phyloP scores from a whole-genome alignment of 1,140 invertebrate species.

The Drosophila lacteicornis region DNA sequence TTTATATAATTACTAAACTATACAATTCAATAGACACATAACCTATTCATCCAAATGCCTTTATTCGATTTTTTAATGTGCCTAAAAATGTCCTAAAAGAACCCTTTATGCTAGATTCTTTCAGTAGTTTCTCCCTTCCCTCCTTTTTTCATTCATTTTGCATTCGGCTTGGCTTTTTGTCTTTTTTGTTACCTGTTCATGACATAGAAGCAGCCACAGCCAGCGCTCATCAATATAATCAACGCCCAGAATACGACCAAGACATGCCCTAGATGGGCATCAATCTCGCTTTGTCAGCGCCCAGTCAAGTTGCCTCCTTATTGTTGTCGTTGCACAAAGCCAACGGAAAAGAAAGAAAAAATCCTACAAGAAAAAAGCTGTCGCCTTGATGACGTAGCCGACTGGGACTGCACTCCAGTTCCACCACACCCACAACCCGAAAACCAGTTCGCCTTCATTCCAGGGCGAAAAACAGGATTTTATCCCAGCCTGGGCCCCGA shows the following conservation, averaged over 20 bases:
- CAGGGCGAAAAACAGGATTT: constrained; percentile 72
- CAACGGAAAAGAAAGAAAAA: constrained; percentile 21
- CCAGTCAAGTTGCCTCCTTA: constrained; percentile 70
- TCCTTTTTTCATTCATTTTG: constrained; percentile 16
- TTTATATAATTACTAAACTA: no score
- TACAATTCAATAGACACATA: background rate
- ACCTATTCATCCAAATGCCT: background rate
- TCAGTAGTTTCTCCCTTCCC: background rate
- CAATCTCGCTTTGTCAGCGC: constrained; percentile 77
- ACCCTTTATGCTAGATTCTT: background rate
- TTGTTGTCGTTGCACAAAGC: constrained; percentile 59
- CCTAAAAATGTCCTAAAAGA: background rate
- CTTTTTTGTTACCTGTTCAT: constrained; percentile 42
- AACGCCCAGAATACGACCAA: constrained; percentile 47
- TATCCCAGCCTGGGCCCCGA: constrained; percentile 19
- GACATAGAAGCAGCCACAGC: constrained; percentile 3
- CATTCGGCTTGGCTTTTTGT: constrained; percentile 11
- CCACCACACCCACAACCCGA: constrained; percentile 65
- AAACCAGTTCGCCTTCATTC: constrained; percentile 74
- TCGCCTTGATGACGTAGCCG: constrained; percentile 70
- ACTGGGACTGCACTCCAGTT: constrained; percentile 41
- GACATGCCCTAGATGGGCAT: constrained; percentile 64
- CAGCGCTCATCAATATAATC: constrained; percentile 56
- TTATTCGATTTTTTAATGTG: background rate
- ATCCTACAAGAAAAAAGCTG: constrained; percentile 37